Percentiles rank a stretch among this genome's conserved stretches.
Evolutionary conservation across 2,888 invertebrate species (phyloP).

Genomic region (Neria commutata): DNA sequence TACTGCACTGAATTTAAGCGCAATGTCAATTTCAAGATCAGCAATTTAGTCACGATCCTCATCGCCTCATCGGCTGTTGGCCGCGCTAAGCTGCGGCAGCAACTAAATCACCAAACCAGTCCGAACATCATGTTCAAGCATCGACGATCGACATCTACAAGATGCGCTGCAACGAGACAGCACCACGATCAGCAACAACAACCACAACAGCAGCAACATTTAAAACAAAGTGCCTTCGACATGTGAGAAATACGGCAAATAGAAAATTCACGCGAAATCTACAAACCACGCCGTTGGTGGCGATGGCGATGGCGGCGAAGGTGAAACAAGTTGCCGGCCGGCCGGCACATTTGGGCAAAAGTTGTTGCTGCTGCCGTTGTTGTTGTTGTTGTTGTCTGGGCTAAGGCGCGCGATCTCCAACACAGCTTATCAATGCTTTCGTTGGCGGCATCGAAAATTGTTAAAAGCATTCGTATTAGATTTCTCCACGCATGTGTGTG

Average conservation of each 20-base stretch:
- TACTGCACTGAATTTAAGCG: neutral
- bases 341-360: constrained; percentile 36
- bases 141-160: neutral
- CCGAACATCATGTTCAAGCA: neutral
- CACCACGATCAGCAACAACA: neutral
- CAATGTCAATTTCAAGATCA: constrained; percentile 28
- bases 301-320: neutral
- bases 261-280: constrained; percentile 1
- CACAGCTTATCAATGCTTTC: no score
- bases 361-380: no score
- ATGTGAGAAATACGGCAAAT: constrained; percentile 5
- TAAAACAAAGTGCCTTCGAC: neutral
- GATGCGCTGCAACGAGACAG: neutral
- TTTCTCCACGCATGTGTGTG: no score
- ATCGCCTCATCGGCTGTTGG: constrained; percentile 15
- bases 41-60: constrained; percentile 28
- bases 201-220: constrained; percentile 1
- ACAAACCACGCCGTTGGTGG: neutral
- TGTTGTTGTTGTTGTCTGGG: no score
- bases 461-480: no score
- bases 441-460: no score
- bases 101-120: neutral
- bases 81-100: neutral
- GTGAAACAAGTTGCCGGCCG: constrained; percentile 34
- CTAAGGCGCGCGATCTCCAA: no score